Conservation (phyloP, 2,797 vertebrate genomes). For the Poeciliopsis infans region DNA sequence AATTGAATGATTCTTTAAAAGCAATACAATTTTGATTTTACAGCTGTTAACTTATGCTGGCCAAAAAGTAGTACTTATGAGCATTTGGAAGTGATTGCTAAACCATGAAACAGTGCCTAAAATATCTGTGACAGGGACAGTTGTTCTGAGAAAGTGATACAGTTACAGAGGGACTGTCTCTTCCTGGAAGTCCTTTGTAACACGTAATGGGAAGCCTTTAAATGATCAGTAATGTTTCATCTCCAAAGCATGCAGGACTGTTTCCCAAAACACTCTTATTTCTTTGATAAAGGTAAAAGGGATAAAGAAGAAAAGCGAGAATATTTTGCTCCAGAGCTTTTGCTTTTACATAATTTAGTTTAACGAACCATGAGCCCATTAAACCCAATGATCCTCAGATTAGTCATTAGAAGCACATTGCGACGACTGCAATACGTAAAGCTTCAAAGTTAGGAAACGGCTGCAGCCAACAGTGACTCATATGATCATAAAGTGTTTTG, state of each 20-base stretch:
- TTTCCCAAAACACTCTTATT: not conserved
- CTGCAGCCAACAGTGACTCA: not conserved
- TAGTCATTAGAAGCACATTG: not conserved
- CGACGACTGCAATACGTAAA: not conserved
- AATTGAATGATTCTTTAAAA: not conserved
- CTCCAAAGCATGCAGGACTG: not conserved
- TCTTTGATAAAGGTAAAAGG: conserved; percentile 1
- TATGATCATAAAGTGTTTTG: not conserved
- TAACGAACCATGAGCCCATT: not conserved
- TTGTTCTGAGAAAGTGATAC: not conserved
- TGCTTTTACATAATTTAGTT: not conserved
- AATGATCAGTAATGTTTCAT: not conserved
- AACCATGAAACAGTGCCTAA: not conserved
- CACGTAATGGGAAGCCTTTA: not conserved
- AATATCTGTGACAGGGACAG: not conserved
- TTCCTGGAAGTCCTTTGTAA: not conserved
- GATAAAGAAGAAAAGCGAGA: not conserved
- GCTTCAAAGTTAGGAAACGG: not conserved
- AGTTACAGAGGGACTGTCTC: not conserved
- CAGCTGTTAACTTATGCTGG: not conserved
- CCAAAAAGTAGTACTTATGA: not conserved
- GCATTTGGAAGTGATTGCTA: conserved; percentile 1
- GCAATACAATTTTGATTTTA: not conserved
- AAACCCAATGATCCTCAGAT: not conserved
- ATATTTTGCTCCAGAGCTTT: not conserved